Conservation (phyloP, 2,797 vertebrate species). For the Hybognathus amarus region DNA sequence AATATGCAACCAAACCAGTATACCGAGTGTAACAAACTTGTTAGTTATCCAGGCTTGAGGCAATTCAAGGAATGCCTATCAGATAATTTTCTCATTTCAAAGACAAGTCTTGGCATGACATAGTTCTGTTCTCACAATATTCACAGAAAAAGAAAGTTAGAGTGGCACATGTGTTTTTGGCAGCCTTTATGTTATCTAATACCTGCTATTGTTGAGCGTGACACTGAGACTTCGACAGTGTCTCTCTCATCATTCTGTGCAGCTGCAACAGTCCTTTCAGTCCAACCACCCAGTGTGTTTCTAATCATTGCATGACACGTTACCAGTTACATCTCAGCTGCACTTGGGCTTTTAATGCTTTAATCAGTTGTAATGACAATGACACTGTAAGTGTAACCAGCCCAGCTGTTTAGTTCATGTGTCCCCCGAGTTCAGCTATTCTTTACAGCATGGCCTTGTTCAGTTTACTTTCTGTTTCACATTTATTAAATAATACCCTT, state of each 20-base stretch:
- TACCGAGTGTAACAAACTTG: background rate
- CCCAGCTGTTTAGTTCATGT: background rate
- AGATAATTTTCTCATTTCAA: background rate
- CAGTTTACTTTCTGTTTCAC: background rate
- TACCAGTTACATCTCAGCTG: background rate
- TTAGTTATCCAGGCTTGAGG: background rate
- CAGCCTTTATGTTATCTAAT: constrained; percentile 25
- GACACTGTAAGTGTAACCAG: background rate
- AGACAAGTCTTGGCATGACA: constrained; percentile 13
- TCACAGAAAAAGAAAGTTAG: background rate
- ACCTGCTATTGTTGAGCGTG: constrained; percentile 34
- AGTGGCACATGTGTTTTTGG: background rate
- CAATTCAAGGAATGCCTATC: constrained; percentile 2
- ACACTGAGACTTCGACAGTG: constrained; percentile 24
- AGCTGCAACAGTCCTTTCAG: constrained; percentile 19
- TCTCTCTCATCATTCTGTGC: background rate
- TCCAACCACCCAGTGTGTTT: constrained; percentile 12
- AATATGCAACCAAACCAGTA: background rate
- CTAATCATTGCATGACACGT: background rate
- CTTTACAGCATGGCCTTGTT: background rate
- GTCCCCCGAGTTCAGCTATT: background rate
- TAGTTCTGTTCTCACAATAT: background rate
- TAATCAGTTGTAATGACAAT: background rate
- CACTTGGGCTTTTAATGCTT: background rate
- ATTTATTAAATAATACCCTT: background rate